Percentiles rank a stretch among this genome's conserved stretches.
Evolutionary conservation across 2,113 vertebrate genomes (phyloP).

Genomic region (Amazona guildingii): DNA sequence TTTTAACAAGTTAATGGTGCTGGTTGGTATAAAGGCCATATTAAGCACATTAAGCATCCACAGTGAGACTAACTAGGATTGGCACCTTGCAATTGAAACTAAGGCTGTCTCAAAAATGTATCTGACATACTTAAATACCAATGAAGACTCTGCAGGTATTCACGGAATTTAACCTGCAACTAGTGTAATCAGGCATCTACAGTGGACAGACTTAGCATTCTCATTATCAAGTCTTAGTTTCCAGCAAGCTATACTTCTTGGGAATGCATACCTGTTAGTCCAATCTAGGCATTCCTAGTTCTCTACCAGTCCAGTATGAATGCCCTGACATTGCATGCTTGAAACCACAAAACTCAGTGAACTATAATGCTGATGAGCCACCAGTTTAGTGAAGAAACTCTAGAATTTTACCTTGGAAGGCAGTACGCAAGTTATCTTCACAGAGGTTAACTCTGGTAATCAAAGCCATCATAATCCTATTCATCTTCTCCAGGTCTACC

Average conservation of each 20-base stretch:
- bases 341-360: not conserved
- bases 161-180: not conserved
- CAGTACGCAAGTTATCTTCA: not conserved
- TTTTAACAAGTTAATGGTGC: not conserved
- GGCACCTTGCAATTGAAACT: not conserved
- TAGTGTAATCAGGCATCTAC: rapidly evolving
- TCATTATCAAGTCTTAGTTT: not conserved
- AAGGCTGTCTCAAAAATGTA: not conserved
- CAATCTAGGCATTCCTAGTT: not conserved
- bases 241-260: not conserved
- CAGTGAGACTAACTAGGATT: not conserved
- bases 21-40: not conserved
- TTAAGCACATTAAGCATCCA: not conserved
- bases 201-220: not conserved
- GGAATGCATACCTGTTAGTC: not conserved
- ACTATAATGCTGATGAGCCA: not conserved
- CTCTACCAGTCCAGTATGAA: not conserved
- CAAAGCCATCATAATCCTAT: not conserved
- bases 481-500: not conserved
- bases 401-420: not conserved
- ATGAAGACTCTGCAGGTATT: not conserved
- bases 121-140: not conserved
- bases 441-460: not conserved
- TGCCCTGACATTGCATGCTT: not conserved
- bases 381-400: not conserved